Percentiles rank a stretch among this genome's conserved stretches.
Conservation (phyloP, 2,113 vertebrate species). For the Garra rufa region DNA sequence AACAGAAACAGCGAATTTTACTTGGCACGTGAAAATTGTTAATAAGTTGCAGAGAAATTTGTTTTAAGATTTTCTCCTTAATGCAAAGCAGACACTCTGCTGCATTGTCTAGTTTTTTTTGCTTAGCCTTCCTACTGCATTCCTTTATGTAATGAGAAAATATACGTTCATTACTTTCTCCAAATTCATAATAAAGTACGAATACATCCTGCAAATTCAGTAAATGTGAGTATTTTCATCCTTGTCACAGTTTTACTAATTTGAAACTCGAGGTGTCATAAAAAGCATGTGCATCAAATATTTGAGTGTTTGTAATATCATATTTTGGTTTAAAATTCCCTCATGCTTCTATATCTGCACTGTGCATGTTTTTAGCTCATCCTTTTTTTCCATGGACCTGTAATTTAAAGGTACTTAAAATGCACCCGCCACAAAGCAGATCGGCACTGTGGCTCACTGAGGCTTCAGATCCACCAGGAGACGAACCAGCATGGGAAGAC, state of each 20-base stretch:
- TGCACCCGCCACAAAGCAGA: conserved; percentile 45
- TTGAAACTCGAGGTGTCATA: neutral
- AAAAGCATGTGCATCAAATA: conserved; percentile 16
- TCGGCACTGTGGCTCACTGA: conserved; percentile 34
- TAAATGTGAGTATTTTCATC: neutral
- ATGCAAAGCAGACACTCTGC: conserved; percentile 46
- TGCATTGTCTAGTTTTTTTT: conserved; percentile 36
- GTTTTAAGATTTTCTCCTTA: conserved; percentile 58
- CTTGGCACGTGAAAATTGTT: conserved; percentile 56
- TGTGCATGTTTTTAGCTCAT: conserved; percentile 48
- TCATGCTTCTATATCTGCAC: conserved; percentile 52
- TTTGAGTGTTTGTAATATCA: conserved; percentile 37
- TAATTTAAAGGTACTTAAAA: conserved; percentile 55
- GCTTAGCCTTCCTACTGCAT: conserved; percentile 34
- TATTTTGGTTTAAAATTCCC: conserved; percentile 44
- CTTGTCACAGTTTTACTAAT: neutral
- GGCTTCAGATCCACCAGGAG: conserved; percentile 23
- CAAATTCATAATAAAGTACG: neutral
- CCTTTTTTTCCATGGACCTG: conserved; percentile 51
- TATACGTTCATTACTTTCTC: no score
- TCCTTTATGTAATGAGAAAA: neutral
- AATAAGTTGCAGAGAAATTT: conserved; percentile 49
- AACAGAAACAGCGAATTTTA: conserved; percentile 54
- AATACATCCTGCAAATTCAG: neutral
- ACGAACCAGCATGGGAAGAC: conserved; percentile 35